These are phyloP conservation scores for Bujurquina vittata DNA, from an alignment of 2,113 vertebrate species.

Conservation along the genomic window DNA sequence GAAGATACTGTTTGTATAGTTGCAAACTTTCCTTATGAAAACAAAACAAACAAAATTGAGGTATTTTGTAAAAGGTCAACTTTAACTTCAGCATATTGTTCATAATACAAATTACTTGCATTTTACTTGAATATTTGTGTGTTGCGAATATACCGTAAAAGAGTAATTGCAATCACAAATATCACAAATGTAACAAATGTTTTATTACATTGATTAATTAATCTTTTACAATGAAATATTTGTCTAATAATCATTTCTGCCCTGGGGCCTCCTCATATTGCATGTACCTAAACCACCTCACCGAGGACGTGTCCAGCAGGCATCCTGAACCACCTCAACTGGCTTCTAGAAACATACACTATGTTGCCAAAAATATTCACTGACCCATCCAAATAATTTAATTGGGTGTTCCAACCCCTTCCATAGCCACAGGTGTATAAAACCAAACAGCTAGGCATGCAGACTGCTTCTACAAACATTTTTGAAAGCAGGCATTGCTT, in stretches of 20 bases:
- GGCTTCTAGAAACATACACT: neutral
- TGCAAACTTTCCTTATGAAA: too few species aligned
- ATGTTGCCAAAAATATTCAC: too few species aligned
- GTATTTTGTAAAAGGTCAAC: neutral
- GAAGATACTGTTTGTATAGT: too few species aligned
- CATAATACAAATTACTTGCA: too few species aligned
- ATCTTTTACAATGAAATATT: neutral
- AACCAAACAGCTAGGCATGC: too few species aligned
- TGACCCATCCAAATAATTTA: too few species aligned
- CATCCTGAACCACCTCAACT: neutral
- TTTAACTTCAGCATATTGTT: too few species aligned
- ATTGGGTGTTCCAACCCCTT: too few species aligned
- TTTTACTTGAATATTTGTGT: fast-evolving
- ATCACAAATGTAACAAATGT: neutral
- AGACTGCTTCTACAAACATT: too few species aligned
- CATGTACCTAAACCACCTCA: neutral
- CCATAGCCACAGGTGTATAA: too few species aligned
- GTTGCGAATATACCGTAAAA: neutral
- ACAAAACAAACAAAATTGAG: neutral
- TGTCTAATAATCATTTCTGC: neutral
- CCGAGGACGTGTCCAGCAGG: neutral
- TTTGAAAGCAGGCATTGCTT: too few species aligned
- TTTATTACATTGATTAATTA: neutral
- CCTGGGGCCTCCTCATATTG: neutral
- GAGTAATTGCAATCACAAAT: neutral